Evolutionary conservation across 92 coral and sea anemone species (phyloP).

Genomic region (Palythoa grandis): DNA sequence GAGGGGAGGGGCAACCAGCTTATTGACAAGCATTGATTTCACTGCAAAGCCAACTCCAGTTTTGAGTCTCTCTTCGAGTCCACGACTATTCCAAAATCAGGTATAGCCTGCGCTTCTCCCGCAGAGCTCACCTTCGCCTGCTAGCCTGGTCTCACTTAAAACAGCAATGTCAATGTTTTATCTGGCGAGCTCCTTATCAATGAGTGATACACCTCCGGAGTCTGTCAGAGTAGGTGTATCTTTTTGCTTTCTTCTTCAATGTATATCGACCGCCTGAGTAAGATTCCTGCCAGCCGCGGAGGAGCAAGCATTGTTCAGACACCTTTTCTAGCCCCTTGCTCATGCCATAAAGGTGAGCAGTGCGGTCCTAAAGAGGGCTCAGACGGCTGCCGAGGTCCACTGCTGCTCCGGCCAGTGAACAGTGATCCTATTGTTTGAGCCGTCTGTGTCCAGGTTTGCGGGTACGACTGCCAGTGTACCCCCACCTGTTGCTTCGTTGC

Average conservation of each 20-base stretch:
- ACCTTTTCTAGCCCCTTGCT: constrained; percentile 1
- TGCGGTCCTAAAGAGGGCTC: constrained; percentile 10
- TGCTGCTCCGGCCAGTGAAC: constrained; percentile 19
- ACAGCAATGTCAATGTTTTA: too few species aligned
- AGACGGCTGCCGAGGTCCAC: constrained; percentile 20
- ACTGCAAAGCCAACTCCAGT: too few species aligned
- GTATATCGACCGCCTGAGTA: neutral
- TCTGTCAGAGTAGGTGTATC: neutral
- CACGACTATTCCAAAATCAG: too few species aligned
- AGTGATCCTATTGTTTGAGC: constrained; percentile 49
- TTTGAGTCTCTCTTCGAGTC: too few species aligned
- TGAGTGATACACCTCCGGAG: too few species aligned
- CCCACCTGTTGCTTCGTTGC: constrained; percentile 52
- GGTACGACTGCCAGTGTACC: constrained; percentile 56
- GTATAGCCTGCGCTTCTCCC: too few species aligned
- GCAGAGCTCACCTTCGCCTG: too few species aligned
- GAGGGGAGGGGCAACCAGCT: too few species aligned
- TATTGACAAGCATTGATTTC: neutral
- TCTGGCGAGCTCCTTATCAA: too few species aligned
- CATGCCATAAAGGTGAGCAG: neutral
- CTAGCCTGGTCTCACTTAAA: too few species aligned
- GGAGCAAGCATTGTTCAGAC: neutral
- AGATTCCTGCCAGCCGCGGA: constrained; percentile 1
- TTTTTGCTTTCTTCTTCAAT: neutral
- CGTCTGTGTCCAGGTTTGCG: constrained; percentile 55